Percentiles rank a stretch among this genome's conserved stretches.
phyloP scores from a whole-genome alignment of 2,113 vertebrate species.

The Helogale parvula region DNA sequence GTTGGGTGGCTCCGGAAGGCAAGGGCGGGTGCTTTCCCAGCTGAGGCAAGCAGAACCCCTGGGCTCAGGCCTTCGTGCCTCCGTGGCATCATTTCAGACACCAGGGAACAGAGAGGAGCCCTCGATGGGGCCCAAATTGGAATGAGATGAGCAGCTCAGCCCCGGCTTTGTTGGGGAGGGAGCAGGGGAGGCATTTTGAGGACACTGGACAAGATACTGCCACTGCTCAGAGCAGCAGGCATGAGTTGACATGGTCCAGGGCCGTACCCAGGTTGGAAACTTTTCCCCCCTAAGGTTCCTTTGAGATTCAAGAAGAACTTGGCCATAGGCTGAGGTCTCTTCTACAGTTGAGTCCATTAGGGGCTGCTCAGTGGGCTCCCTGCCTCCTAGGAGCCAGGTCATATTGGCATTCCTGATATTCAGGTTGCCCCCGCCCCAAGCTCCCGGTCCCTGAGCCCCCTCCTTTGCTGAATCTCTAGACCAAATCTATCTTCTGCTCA shows the following conservation, averaged over 20 bases:
- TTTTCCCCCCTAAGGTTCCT: not conserved
- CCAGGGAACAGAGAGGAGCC: not conserved
- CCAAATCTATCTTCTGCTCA: not conserved
- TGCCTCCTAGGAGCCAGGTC: not conserved
- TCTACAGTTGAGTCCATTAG: not conserved
- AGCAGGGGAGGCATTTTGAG: not conserved
- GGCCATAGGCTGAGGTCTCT: not conserved
- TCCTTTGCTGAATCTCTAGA: not conserved
- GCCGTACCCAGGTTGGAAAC: not conserved
- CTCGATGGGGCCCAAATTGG: not conserved
- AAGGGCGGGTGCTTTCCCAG: not conserved
- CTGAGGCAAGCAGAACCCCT: not conserved
- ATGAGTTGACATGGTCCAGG: not conserved
- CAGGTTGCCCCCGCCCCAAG: not conserved
- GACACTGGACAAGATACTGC: not conserved
- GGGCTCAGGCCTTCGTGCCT: not conserved
- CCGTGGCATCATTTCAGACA: not conserved
- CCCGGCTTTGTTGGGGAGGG: not conserved
- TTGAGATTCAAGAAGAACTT: not conserved
- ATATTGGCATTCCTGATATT: too few species aligned
- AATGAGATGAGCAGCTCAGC: not conserved
- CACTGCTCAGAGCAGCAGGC: not conserved
- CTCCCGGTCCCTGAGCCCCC: not conserved
- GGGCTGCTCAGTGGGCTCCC: not conserved
- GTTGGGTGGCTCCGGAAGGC: not conserved